Conservation (phyloP, 1,140 invertebrate genomes). For the Onthophagus taurus region DNA sequence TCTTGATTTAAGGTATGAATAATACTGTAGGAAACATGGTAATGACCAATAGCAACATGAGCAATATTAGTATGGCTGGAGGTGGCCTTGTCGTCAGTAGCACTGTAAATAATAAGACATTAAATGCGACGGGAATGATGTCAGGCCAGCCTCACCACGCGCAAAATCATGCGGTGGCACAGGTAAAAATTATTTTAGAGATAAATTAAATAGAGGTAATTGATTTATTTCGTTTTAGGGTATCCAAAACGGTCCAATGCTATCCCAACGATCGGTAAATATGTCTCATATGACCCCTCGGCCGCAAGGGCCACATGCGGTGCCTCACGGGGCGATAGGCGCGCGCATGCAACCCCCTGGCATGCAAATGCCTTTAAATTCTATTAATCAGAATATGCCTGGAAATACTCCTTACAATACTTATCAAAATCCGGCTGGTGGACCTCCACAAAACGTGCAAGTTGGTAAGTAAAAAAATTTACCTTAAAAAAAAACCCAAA, state of each 20-base stretch:
- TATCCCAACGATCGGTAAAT: slow-evolving; percentile 45
- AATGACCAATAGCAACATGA: slow-evolving; percentile 60
- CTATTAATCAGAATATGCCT: slow-evolving; percentile 34
- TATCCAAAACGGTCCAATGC: slow-evolving; percentile 64
- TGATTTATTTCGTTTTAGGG: slow-evolving; percentile 19
- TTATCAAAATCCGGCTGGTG: slow-evolving; percentile 40
- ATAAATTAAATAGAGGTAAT: not conserved
- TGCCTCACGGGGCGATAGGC: slow-evolving; percentile 33
- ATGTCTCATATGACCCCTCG: slow-evolving; percentile 41
- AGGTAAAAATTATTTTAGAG: slow-evolving; percentile 30
- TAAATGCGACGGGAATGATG: slow-evolving; percentile 41
- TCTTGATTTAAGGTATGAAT: slow-evolving; percentile 45
- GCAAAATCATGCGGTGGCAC: slow-evolving; percentile 39
- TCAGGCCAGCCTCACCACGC: slow-evolving; percentile 35
- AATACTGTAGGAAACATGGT: slow-evolving; percentile 56
- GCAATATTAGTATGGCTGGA: slow-evolving; percentile 49
- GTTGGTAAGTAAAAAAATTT: slow-evolving; percentile 23
- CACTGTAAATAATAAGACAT: slow-evolving; percentile 57
- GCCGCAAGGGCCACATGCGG: slow-evolving; percentile 35
- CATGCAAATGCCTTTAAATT: slow-evolving; percentile 26
- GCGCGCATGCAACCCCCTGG: slow-evolving; percentile 45
- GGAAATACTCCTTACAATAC: slow-evolving; percentile 42
- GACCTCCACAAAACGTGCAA: slow-evolving; percentile 38
- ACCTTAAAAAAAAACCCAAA: too few species aligned
- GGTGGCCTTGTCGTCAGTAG: slow-evolving; percentile 56